Evolutionary conservation across 37 sponge, comb jelly and placozoan genomes (phyloP).

Genomic region (Eunapius fragilis): DNA sequence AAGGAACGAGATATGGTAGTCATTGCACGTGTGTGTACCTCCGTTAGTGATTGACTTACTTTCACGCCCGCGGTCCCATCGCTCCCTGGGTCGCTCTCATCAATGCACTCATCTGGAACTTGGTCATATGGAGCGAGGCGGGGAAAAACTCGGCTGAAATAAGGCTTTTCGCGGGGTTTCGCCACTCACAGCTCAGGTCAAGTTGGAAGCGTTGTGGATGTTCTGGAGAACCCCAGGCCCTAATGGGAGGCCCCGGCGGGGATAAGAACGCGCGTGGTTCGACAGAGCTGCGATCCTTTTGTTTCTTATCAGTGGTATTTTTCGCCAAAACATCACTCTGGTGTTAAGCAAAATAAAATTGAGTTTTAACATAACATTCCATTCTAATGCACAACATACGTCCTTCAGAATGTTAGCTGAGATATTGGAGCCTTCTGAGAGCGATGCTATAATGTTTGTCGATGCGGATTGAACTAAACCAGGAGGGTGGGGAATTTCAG

Average conservation of each 20-base stretch:
- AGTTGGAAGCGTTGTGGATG: background rate
- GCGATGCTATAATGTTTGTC: conserved; percentile 21
- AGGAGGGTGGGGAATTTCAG: conserved; percentile 46
- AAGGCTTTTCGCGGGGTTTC: background rate
- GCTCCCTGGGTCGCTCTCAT: background rate
- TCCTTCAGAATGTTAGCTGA: background rate
- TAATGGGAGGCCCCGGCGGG: background rate
- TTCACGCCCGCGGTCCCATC: background rate
- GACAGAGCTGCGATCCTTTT: background rate
- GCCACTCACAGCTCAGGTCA: conserved; percentile 8
- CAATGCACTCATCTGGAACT: background rate
- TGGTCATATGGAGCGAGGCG: background rate
- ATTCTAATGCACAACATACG: background rate
- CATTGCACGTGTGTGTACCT: background rate
- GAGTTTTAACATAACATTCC: too few species aligned
- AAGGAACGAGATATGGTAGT: background rate
- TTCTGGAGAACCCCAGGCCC: conserved; percentile 14
- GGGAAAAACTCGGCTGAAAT: background rate
- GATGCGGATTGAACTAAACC: conserved; percentile 63
- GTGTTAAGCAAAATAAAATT: background rate
- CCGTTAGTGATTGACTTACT: background rate
- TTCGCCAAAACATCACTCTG: background rate
- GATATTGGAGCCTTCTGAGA: conserved; percentile 3
- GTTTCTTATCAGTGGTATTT: background rate
- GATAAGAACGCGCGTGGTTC: background rate